Conservation (phyloP, 53 echinoderm and acorn worm genomes). For the Zoroaster sp. region DNA sequence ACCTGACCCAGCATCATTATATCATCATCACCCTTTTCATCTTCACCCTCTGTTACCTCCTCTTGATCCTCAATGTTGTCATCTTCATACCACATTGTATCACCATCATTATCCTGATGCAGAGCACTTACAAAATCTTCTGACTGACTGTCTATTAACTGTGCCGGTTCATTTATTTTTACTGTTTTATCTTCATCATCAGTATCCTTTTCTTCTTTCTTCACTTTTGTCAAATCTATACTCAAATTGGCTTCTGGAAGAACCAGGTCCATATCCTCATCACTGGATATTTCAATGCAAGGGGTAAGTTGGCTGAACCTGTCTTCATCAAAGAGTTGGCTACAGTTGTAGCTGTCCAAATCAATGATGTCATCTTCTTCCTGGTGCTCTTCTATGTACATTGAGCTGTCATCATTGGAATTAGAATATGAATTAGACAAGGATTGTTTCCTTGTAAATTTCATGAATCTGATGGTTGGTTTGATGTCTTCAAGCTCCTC, state of each 20-base stretch:
- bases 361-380: slow-evolving; percentile 4
- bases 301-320: neutral
- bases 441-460: neutral
- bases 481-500: neutral
- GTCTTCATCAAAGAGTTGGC: slow-evolving; percentile 34
- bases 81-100: neutral
- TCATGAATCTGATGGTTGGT: neutral
- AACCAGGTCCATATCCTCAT: neutral
- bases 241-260: neutral
- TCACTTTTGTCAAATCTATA: slow-evolving; percentile 10
- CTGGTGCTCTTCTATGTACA: neutral
- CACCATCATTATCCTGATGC: neutral
- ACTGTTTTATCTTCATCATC: neutral
- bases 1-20: too few species aligned
- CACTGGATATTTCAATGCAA: slow-evolving; percentile 9
- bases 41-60: neutral
- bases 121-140: neutral
- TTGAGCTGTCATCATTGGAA: neutral
- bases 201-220: slow-evolving; percentile 2
- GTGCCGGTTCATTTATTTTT: neutral
- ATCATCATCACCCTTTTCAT: neutral
- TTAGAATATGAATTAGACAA: neutral
- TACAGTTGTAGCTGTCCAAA: slow-evolving; percentile 39
- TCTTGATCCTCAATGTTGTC: too few species aligned
- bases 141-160: neutral